Percentiles rank a stretch among this genome's conserved stretches.
phyloP scores from a whole-genome alignment of 2,797 vertebrate genomes.

The Gobio occitaniae region DNA sequence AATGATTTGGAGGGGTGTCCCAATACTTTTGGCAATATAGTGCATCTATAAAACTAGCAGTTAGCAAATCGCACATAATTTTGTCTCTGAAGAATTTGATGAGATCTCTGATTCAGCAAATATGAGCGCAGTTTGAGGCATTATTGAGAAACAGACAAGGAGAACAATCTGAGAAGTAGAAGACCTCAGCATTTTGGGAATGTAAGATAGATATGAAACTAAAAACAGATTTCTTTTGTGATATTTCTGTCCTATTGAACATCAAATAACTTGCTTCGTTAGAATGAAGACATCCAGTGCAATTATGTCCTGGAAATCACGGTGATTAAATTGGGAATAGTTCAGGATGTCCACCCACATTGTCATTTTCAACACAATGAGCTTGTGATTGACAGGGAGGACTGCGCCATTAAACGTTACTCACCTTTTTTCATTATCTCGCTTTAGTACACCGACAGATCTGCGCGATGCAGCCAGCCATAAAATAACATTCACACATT shows the following conservation, averaged over 20 bases:
- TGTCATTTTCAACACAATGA: slow-evolving; percentile 28
- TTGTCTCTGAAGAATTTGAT: not conserved
- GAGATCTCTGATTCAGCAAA: not conserved
- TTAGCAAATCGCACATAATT: not conserved
- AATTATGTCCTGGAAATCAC: slow-evolving; percentile 30
- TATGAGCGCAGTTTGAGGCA: not conserved
- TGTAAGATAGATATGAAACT: not conserved
- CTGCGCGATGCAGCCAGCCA: slow-evolving; percentile 65
- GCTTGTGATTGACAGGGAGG: slow-evolving; percentile 17
- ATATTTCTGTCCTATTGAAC: slow-evolving; percentile 17
- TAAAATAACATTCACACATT: slow-evolving; percentile 64
- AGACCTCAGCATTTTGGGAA: not conserved
- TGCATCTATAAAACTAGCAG: not conserved
- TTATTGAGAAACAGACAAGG: not conserved
- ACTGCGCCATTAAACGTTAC: not conserved
- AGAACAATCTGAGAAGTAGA: not conserved
- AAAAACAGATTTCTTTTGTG: not conserved
- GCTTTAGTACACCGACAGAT: slow-evolving; percentile 64
- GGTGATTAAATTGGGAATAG: slow-evolving; percentile 17
- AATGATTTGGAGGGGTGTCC: no score
- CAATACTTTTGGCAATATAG: no score
- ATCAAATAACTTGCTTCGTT: slow-evolving; percentile 1
- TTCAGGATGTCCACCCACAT: slow-evolving; percentile 32
- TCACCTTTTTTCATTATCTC: slow-evolving; percentile 55
- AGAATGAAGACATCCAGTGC: slow-evolving; percentile 23